Evolutionary conservation across 2,888 invertebrate genomes (phyloP), one percentile per base, ranked within the genome.

Genomic region (Petrophora chlorosata): DNA sequence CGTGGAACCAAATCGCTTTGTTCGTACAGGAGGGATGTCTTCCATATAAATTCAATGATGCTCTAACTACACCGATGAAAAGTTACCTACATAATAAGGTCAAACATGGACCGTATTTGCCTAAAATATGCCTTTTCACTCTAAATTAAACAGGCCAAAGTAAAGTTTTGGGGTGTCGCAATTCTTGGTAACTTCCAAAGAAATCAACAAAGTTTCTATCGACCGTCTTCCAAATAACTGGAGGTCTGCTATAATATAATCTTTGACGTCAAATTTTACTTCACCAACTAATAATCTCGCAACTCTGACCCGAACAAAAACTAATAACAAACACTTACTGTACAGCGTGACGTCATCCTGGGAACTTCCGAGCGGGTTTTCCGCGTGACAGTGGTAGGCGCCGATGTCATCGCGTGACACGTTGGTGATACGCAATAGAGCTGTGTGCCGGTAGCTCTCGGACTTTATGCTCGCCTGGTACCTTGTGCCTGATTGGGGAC

Each of bases 331-430:
- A 19, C 32, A 91, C 93, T 92, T 82, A 94, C 94, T 91, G 72
- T 93, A 93, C 38, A 94, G 76, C 62, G 92, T 93, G 64, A 94
- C 92, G 59, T 91, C 92, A 50, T 93, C 93, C 53, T 91, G 91
- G 0, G 92, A 92, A 47, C 90, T 90, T 7, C 94, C 94, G 9
- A 94, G 84, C 0, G 93, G 91, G 73, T 94, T 94, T 67, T 93
- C 93, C 7, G 92, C 92, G 48, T 92, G 90, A 70, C 94, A 94
- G 65, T 91, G 89, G 80, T 93, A 94, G 10, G 91, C 84, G 26
- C 93, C 93, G 61, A 92, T 92, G 76, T 94, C 93, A 5, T 85
- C 76, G 7, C 82, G 68, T 5, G 89, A 82, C 38, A 94, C 88
- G 43, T 91, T 86, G 59, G 79, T 82, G 57, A 94, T 92, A 48